These are phyloP conservation scores for Ruditapes philippinarum DNA, from an alignment of 1,140 invertebrate species.

Conservation along the genomic window DNA sequence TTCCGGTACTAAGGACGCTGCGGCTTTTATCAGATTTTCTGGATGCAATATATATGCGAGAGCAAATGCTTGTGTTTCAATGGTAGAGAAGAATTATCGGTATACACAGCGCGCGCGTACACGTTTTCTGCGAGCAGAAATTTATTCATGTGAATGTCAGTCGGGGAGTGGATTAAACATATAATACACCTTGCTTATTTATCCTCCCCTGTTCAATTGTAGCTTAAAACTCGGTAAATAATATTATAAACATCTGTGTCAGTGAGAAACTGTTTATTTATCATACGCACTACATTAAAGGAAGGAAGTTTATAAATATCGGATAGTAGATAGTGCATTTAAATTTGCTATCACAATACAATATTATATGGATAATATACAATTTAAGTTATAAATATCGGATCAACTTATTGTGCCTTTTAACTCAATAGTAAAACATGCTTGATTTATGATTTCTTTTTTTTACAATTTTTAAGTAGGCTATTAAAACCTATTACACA, in stretches of 20 bases:
- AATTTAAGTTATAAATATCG: too few species aligned
- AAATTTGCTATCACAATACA: background rate
- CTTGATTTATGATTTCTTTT: too few species aligned
- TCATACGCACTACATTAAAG: background rate
- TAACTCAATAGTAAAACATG: too few species aligned
- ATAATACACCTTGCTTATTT: constrained; percentile 19
- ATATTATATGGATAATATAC: background rate
- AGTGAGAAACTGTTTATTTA: background rate
- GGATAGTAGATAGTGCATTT: background rate
- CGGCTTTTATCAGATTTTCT: constrained; percentile 21
- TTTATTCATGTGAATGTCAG: background rate
- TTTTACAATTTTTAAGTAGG: too few species aligned
- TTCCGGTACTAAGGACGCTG: constrained; percentile 2
- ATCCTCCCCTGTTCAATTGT: background rate
- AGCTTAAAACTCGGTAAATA: too few species aligned
- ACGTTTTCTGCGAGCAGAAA: background rate
- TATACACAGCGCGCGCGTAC: background rate
- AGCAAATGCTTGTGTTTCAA: background rate
- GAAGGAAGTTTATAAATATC: background rate
- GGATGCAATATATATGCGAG: constrained; percentile 18
- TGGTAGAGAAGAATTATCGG: background rate
- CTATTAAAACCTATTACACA: too few species aligned
- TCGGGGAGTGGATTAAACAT: background rate
- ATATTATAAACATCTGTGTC: background rate
- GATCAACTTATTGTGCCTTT: too few species aligned